Evolutionary conservation across 2,113 vertebrate genomes (phyloP).

Genomic region (Erpornis zantholeuca): DNA sequence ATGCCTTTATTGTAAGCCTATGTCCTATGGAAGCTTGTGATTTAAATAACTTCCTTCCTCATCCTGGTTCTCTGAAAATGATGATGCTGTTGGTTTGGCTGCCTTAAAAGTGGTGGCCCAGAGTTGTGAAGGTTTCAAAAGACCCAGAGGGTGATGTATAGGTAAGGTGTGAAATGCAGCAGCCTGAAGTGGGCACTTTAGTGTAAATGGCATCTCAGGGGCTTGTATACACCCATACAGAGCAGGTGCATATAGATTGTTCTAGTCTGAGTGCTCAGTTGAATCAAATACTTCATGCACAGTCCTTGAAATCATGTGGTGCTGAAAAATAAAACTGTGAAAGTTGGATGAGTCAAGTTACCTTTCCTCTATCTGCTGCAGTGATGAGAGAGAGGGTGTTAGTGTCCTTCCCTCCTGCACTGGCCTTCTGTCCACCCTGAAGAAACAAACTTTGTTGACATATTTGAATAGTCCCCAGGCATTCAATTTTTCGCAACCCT

Average conservation of each 20-base stretch:
- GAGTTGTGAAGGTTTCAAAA: not conserved
- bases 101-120: not conserved
- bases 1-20: not conserved
- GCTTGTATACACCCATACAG: not conserved
- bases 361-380: not conserved
- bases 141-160: not conserved
- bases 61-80: not conserved
- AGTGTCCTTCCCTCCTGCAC: not conserved
- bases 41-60: not conserved
- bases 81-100: not conserved
- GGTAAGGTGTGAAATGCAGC: not conserved
- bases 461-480: not conserved
- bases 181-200: not conserved
- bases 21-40: not conserved
- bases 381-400: not conserved
- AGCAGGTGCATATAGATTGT: not conserved
- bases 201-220: not conserved
- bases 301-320: not conserved
- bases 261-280: not conserved
- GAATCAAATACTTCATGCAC: not conserved
- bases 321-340: not conserved
- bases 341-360: not conserved
- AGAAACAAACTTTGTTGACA: not conserved
- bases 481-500: not conserved
- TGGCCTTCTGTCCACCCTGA: not conserved